Evolutionary conservation across 2,888 invertebrate species (phyloP).

Genomic region (Agelastica alni): DNA sequence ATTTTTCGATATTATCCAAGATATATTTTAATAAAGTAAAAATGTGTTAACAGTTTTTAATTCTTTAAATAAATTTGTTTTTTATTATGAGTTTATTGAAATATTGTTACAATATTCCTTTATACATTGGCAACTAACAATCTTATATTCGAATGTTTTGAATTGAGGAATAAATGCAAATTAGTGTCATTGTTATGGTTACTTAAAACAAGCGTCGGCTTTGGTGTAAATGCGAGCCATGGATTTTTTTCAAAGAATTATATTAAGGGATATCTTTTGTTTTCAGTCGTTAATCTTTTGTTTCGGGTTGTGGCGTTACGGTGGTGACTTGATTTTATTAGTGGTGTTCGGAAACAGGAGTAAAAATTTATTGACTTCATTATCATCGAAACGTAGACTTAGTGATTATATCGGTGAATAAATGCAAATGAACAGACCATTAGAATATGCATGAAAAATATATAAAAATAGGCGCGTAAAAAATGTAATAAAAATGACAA

Average conservation of each 20-base stretch:
- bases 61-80: no score
- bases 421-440: conserved; percentile 36
- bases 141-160: conserved; percentile 50
- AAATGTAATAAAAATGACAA: no score
- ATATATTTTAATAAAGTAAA: no score
- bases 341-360: conserved; percentile 48
- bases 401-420: conserved; percentile 37
- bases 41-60: no score
- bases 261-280: conserved; percentile 49
- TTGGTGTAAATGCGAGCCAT: conserved; percentile 34
- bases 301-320: conserved; percentile 42
- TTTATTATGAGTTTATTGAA: no score
- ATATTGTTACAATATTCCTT: no score
- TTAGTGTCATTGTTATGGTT: conserved; percentile 50
- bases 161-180: conserved; percentile 51
- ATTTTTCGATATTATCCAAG: no score
- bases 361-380: conserved; percentile 51
- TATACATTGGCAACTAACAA: no score
- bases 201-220: conserved; percentile 45
- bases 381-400: conserved; percentile 36
- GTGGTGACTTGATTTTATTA: conserved; percentile 48
- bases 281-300: conserved; percentile 42
- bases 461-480: no score
- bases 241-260: conserved; percentile 47
- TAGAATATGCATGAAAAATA: conserved; percentile 24